Evolutionary conservation across 2,113 vertebrate genomes (phyloP), one percentile per base, ranked within the genome.

Genomic region (Tragelaphus strepsiceros): DNA sequence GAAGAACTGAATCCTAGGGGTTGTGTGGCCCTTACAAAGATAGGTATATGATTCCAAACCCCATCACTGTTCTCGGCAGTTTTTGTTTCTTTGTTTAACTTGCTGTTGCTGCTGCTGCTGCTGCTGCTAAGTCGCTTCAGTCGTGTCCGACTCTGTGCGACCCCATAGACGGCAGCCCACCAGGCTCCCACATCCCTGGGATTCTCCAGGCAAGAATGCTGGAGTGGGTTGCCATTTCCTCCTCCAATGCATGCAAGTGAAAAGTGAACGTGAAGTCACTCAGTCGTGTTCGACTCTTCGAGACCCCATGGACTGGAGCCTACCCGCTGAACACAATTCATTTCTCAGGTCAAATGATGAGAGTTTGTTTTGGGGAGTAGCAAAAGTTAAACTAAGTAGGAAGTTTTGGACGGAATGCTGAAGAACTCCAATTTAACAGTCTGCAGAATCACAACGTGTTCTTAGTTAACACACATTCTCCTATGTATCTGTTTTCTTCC

Each of bases 271-370:
- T 28, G 26, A 28, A 61, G 26, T 61, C 59, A 12, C 26, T 61
- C 26, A 61, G 26, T 61, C 0, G 1, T 28, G 2, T 28, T 26
- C 5, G 12, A 28, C 24, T 59, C 11, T 28, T 28, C 5, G 2
- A 4, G 0, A 28, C 26, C 58, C 58, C 24, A 28, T 59, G 58
- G 58, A 28, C 24, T 59, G 24, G 2, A 59, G 58, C 58, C 58
- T 0, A 59, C 58, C 58, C 91, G 90, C 21, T 61, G 19, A 35
- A 85, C 3, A 51, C 19, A 82, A n/a, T 39, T 71, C 32, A 51
- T 28, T 39, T 82, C 58, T 81, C 12, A 49, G 24, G n/a, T 67
- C 85, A 91, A 24, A 51, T 51, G 26, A 71, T 22, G 3, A 86
- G 26, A 86, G 28, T 51, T 94, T 90, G 21, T 35, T 26, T 91